These are phyloP conservation scores for Halcyon senegalensis DNA, from an alignment of 2,113 vertebrate genomes.

Conservation along the genomic window DNA sequence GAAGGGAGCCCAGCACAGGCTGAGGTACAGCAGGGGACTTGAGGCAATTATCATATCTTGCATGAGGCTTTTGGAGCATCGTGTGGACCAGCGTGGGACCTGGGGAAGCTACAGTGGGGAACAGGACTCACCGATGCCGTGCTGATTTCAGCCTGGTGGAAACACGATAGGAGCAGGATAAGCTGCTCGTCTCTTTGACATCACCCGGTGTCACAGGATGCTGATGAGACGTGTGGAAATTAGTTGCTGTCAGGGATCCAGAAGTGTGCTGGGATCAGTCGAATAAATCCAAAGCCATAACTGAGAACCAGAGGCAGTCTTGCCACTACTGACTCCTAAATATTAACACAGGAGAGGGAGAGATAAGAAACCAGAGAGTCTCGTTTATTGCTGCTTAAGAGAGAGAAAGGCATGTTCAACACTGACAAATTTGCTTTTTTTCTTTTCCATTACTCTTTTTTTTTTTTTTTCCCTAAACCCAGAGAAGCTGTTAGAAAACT, in stretches of 20 bases:
- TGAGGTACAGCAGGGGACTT: background rate
- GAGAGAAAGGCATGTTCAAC: background rate
- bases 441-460: background rate
- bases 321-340: background rate
- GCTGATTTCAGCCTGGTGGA: background rate
- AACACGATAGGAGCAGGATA: background rate
- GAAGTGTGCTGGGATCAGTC: background rate
- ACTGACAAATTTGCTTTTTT: background rate
- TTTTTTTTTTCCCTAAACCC: background rate
- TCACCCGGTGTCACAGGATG: accelerated
- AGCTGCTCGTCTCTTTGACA: background rate
- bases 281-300: background rate
- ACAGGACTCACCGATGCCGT: accelerated
- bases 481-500: constrained; percentile 9
- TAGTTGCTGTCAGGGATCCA: background rate
- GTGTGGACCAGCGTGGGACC: background rate
- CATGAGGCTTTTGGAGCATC: background rate
- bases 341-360: background rate
- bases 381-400: background rate
- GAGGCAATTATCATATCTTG: background rate
- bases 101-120: background rate
- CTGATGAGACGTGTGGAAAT: background rate
- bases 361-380: background rate
- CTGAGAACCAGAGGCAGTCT: background rate
- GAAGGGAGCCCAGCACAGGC: background rate